A percentile compares a stretch with the other conserved stretches of the same genome.
phyloP scores from a whole-genome alignment of 2,888 invertebrate species.

The Ornithoptera priamus region DNA sequence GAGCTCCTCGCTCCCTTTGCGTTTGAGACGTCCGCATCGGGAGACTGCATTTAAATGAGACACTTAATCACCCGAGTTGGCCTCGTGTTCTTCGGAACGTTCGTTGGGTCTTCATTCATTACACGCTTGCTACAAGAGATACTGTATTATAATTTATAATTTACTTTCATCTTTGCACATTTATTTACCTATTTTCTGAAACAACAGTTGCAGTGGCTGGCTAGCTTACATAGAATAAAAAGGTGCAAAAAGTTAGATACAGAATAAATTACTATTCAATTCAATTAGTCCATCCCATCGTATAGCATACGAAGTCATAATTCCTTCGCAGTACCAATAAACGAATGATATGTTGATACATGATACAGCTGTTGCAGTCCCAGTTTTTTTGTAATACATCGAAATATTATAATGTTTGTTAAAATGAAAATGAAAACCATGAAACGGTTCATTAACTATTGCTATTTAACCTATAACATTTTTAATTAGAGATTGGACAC shows the following conservation, averaged over 20 bases:
- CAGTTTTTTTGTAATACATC: no score
- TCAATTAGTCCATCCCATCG: no score
- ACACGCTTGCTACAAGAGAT: conserved; percentile 39
- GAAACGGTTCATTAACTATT: no score
- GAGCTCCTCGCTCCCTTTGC: conserved; percentile 71
- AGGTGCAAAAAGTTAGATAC: background rate
- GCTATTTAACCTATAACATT: no score
- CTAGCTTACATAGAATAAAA: background rate
- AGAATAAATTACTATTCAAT: no score
- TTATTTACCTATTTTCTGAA: background rate
- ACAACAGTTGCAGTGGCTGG: background rate
- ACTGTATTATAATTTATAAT: conserved; percentile 39
- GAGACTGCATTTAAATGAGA: conserved; percentile 80
- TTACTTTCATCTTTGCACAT: conserved; percentile 24
- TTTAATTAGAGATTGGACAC: no score
- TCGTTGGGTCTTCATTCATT: conserved; percentile 74
- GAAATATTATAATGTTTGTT: no score
- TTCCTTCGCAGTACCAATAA: no score
- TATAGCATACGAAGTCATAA: no score
- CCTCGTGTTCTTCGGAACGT: conserved; percentile 70
- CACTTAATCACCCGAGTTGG: conserved; percentile 77
- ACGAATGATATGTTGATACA: no score
- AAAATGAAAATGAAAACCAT: no score
- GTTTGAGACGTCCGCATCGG: conserved; percentile 73
- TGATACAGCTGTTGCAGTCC: no score